Evolutionary conservation across 1,140 invertebrate genomes (phyloP), one percentile per base, ranked within the genome.

Genomic region (Diachasmimorpha longicaudata): DNA sequence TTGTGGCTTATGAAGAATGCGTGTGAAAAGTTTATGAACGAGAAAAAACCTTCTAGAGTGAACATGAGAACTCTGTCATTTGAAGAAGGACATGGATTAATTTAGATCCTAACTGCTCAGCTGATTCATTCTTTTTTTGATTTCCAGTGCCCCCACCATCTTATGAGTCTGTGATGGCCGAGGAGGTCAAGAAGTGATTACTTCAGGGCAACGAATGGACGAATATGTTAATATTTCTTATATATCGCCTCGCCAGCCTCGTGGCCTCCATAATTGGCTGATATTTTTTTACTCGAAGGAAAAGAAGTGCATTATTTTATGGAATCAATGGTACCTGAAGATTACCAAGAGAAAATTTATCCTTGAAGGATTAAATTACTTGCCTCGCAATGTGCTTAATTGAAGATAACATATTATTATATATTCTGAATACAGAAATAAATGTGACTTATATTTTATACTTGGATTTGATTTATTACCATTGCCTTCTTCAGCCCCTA

Each of bases 91-190:
- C n/a, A n/a, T n/a, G n/a, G n/a, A n/a, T n/a, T n/a, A n/a, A n/a
- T n/a, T n/a, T n/a, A n/a, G n/a, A 13, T 13, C 39, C 39, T 10
- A 42, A 13, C 4, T 39, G 46, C 19, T 23, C 46, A 58, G 31
- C 46, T 48, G 4, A 23, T 25, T 48, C 23, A 13, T 14, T 14
- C 42, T 71, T 52, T 46, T 23, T 37, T 58, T 31, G 16, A 46
- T 71, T n/a, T 4, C 16, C 48, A 72, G 55, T 72, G 46, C 48
- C 70, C 19, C 72, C 72, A 21, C 72, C 70, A 11, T 74, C 72
- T 8, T 74, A 74, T 23, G 72, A 74, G 14, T 74, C 72, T 66
- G 72, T 74, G 6, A 74, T 74, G 37, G 58, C 72, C 25, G 10
- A 13, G 13, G 74, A 75, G 4, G 11, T 23, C 21, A 66, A 42